phyloP scores from a whole-genome alignment of 1,140 invertebrate species.

The Diorhabda carinulata region DNA sequence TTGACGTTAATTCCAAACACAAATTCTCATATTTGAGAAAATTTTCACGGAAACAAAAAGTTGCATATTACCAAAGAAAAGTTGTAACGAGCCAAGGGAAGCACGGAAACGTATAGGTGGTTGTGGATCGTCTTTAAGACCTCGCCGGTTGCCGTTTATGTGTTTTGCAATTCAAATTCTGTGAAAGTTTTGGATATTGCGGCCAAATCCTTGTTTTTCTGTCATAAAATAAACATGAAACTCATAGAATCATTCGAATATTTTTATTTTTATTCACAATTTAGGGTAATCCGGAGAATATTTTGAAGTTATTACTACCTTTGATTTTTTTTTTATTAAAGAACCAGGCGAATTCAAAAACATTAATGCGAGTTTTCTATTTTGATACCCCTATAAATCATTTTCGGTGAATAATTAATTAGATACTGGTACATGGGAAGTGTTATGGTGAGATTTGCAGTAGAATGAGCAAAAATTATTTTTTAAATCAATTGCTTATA shows the following conservation, averaged over 20 bases:
- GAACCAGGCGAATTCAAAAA: no score
- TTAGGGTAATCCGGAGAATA: background rate
- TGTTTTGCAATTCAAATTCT: conserved; percentile 23
- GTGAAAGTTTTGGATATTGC: conserved; percentile 4
- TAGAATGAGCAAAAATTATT: no score
- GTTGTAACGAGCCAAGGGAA: background rate
- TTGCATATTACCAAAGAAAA: background rate
- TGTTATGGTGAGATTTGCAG: no score
- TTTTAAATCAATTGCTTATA: no score
- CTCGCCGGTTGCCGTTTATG: conserved; percentile 9
- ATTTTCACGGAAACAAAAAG: conserved; percentile 5
- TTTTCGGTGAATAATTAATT: no score
- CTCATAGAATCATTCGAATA: conserved; percentile 8
- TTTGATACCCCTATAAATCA: no score
- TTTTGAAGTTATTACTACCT: background rate
- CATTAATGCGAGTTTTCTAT: no score
- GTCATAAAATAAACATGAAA: conserved; percentile 24
- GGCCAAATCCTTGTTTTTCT: conserved; percentile 19
- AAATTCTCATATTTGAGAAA: background rate
- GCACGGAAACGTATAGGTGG: conserved; percentile 2
- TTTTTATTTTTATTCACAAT: background rate
- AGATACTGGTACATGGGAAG: no score
- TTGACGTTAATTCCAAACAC: background rate
- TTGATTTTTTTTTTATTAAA: background rate
- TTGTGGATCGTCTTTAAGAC: conserved; percentile 22